phyloP scores from a whole-genome alignment of 1,140 invertebrate species.

The Hypsibius dujardini region DNA sequence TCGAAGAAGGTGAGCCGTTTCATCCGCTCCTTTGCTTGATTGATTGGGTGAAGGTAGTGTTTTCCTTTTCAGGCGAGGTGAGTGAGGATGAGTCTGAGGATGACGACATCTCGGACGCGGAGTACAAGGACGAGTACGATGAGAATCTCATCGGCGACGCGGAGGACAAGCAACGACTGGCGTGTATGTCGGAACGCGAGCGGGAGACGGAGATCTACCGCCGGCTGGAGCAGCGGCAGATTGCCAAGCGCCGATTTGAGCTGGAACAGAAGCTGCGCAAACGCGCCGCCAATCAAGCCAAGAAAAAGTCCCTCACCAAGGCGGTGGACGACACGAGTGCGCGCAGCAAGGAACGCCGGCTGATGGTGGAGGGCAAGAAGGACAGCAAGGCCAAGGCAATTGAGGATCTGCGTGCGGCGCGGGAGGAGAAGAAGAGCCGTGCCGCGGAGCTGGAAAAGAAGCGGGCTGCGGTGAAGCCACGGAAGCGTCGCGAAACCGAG shows the following conservation, averaged over 20 bases:
- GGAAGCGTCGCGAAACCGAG: constrained; percentile 74
- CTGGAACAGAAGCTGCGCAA: constrained; percentile 80
- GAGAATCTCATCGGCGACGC: constrained; percentile 93
- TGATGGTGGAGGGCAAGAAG: constrained; percentile 68
- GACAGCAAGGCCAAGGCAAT: constrained; percentile 79
- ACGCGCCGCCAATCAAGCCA: constrained; percentile 45
- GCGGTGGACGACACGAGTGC: constrained; percentile 45
- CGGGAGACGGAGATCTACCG: constrained; percentile 91
- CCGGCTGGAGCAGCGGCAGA: constrained; percentile 74
- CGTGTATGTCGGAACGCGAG: constrained; percentile 87
- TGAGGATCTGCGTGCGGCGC: constrained; percentile 64
- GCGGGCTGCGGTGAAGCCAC: constrained; percentile 31
- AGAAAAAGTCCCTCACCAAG: constrained; percentile 30
- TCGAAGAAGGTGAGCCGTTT: constrained; percentile 4
- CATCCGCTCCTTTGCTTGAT: neutral
- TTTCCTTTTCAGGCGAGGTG: neutral
- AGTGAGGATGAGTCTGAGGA: constrained; percentile 36
- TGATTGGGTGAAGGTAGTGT: neutral
- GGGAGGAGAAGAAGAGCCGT: constrained; percentile 56
- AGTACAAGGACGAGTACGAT: constrained; percentile 69
- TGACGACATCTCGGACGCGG: constrained; percentile 38
- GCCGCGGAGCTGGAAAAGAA: constrained; percentile 36
- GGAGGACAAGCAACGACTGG: constrained; percentile 68
- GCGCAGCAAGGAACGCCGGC: constrained; percentile 67
- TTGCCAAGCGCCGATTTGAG: constrained; percentile 84